phyloP scores from a whole-genome alignment of 2,888 invertebrate genomes.

The Hedya salicella region DNA sequence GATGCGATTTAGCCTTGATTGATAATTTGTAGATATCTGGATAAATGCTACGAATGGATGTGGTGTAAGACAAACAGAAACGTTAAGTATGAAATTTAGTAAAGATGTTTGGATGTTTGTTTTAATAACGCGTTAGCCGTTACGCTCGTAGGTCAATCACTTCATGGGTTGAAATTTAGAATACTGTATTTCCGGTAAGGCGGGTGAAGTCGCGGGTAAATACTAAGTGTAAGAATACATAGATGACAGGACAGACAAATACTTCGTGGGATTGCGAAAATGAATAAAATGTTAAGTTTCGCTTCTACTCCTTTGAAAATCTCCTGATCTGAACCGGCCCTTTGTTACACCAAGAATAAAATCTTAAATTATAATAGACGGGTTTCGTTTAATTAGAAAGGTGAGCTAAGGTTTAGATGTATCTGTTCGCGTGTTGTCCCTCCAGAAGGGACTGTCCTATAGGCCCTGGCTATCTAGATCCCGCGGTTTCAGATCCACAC shows the following conservation, averaged over 20 bases:
- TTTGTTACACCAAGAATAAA: constrained; percentile 17
- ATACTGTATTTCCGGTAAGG: too few relatives aligned
- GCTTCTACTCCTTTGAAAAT: constrained; percentile 7
- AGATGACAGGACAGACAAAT: too few relatives aligned
- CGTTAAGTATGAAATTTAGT: background rate
- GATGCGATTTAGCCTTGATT: constrained; percentile 57
- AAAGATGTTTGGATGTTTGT: too few relatives aligned
- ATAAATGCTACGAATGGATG: constrained; percentile 22
- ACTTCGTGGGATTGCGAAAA: too few relatives aligned
- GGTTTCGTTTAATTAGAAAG: constrained; percentile 37
- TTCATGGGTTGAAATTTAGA: too few relatives aligned
- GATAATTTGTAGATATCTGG: constrained; percentile 44
- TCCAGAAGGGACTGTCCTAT: constrained; percentile 58
- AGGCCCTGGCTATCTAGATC: constrained; percentile 66
- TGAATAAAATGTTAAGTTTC: constrained; percentile 7
- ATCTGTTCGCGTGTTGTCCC: constrained; percentile 65
- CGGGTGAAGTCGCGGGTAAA: too few relatives aligned
- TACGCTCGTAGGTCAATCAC: too few relatives aligned
- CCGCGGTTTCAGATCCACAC: constrained; percentile 57
- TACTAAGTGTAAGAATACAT: too few relatives aligned
- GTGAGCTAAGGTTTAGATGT: constrained; percentile 27
- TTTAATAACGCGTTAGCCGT: too few relatives aligned
- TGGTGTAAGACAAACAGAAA: background rate
- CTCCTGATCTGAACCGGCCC: constrained; percentile 1
- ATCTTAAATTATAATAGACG: constrained; percentile 29